Evolutionary conservation across 2,888 invertebrate species (phyloP).

Genomic region (Gastrophysa polygoni): DNA sequence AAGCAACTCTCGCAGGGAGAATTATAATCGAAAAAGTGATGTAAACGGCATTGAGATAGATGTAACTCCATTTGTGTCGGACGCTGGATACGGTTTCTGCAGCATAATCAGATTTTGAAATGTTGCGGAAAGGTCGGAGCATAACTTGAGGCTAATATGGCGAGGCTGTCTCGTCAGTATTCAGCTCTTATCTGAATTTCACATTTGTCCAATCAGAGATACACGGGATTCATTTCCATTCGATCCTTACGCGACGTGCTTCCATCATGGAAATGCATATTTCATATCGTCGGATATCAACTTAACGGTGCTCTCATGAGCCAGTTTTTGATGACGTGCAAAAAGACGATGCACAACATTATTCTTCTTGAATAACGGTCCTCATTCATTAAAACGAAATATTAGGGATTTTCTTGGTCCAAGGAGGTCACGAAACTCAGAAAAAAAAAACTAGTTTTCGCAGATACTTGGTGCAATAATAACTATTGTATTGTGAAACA

Average conservation of each 20-base stretch:
- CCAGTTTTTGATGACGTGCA: neutral
- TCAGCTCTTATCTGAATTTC: constrained; percentile 33
- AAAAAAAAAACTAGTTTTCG: no score
- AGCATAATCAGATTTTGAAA: constrained; percentile 38
- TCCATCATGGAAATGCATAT: constrained; percentile 2
- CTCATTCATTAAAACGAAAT: no score
- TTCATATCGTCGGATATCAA: neutral
- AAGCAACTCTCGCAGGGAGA: constrained; percentile 32
- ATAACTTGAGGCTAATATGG: constrained; percentile 39
- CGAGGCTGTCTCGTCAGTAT: constrained; percentile 34
- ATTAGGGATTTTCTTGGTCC: no score
- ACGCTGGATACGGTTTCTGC: constrained; percentile 26
- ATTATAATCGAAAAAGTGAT: constrained; percentile 42
- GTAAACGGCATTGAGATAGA: constrained; percentile 44
- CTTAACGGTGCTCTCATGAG: neutral
- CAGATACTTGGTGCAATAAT: no score
- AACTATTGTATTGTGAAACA: no score
- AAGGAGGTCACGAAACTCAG: no score
- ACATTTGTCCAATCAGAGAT: constrained; percentile 41
- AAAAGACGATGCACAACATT: neutral
- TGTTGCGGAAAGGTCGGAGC: constrained; percentile 34
- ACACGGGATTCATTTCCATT: constrained; percentile 33
- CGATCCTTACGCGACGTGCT: constrained; percentile 5
- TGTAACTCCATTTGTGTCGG: constrained; percentile 43
- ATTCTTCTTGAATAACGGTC: neutral